phyloP scores from a whole-genome alignment of 2,797 vertebrate species.

The Poecile montanus region DNA sequence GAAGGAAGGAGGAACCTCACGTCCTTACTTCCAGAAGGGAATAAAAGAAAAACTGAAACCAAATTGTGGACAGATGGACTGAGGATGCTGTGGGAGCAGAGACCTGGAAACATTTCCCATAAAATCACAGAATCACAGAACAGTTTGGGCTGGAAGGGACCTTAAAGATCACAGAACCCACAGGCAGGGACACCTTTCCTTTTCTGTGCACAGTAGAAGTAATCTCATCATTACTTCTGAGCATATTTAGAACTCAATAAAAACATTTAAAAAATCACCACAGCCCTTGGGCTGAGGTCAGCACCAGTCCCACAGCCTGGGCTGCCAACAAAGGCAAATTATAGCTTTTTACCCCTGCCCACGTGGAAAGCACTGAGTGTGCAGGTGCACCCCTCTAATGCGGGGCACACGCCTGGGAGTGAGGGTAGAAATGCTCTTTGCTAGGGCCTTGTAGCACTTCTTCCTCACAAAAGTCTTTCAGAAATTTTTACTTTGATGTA shows the following conservation, averaged over 20 bases:
- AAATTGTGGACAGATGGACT: background rate
- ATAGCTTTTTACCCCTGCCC: rapidly evolving
- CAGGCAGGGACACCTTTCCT: background rate
- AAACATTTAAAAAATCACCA: background rate
- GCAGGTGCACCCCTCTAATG: background rate
- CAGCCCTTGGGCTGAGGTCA: background rate
- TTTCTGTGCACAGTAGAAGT: rapidly evolving
- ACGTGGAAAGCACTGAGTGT: background rate
- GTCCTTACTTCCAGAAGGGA: background rate
- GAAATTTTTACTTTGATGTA: background rate
- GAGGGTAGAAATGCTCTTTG: background rate
- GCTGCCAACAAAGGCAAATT: background rate
- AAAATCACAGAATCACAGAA: background rate
- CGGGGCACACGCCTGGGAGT: background rate
- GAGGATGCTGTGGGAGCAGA: background rate
- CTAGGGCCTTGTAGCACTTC: background rate
- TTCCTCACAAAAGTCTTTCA: background rate
- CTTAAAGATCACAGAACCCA: background rate
- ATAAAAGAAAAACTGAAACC: background rate
- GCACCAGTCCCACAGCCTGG: background rate
- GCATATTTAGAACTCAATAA: background rate
- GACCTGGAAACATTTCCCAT: background rate
- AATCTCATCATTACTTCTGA: background rate
- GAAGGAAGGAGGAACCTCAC: background rate
- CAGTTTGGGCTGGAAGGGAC: background rate